Conservation (phyloP, 2,113 vertebrate species). For the Microtus richardsoni region DNA sequence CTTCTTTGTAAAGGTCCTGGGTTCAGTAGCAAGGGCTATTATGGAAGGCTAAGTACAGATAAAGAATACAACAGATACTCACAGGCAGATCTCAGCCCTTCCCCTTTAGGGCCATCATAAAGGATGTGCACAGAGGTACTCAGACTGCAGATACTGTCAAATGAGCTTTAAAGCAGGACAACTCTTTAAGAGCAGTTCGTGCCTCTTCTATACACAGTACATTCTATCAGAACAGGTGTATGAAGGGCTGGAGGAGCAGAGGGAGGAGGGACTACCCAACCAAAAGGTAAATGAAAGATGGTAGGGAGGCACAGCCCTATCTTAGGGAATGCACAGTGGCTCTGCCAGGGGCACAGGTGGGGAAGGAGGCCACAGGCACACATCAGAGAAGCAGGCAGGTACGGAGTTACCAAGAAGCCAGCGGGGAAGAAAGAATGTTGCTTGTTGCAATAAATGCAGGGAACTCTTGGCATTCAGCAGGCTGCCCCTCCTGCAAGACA, state of each 20-base stretch:
- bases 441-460: background rate
- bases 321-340: background rate
- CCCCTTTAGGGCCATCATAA: background rate
- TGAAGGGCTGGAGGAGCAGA: background rate
- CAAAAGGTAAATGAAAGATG: background rate
- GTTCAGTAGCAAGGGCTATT: background rate
- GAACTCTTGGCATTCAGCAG: background rate
- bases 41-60: fast-evolving
- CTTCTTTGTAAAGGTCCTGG: background rate
- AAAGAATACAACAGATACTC: background rate
- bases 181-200: background rate
- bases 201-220: background rate
- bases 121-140: background rate
- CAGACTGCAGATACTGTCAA: background rate
- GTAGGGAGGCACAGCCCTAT: background rate
- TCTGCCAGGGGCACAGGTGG: background rate
- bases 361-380: background rate
- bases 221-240: background rate
- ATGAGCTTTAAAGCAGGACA: background rate
- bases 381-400: background rate
- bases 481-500: too few species aligned
- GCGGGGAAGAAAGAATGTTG: background rate
- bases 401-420: background rate
- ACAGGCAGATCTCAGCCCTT: background rate
- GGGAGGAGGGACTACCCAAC: background rate